Evolutionary conservation across 1,140 invertebrate species (phyloP), one percentile per base, ranked within the genome.

Genomic region (Drosophila pachea): DNA sequence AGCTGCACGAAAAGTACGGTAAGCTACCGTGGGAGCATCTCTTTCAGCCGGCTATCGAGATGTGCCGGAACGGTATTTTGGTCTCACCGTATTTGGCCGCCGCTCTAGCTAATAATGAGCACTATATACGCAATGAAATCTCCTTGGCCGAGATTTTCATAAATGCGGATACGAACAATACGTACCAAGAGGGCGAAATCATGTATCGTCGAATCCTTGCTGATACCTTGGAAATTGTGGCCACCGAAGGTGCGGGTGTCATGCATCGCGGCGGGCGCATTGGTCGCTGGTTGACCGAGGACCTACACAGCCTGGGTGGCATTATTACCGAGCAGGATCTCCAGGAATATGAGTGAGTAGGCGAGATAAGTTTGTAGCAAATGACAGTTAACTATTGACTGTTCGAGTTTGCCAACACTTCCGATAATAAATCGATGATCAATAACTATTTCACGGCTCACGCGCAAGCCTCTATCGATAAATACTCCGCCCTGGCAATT

Each of bases 261-360:
- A 90, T 96, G 36, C 93, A 94, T 83, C 93, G 94, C 50, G 93
- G 93, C 58, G 95, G 95, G 0, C 82, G 84, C 0, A 90, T 97
- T 33, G 92, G 92, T 0, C 82, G 92, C 47, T 72, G 81, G 7
- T 92, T 98, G 49, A 91, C 95, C 0, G 70, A 91, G 43, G 96
- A 97, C 87, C 92, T 97, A 16, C 75, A 91, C 74, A 84, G 90
- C 3, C 91, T 92, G 64, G 93, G 94, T 22, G 95, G 95, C 48
- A 96, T 97, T 33, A 92, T 97, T 1, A 94, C 93, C 4, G 91
- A 91, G 61, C 90, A 95, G 73, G 97, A 98, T 90, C 91, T 98
- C 74, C 88, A 90, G 58, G 91, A 92, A 59, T 95, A 94, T 79
- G 54, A 88, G 88, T 89, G 58, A 71, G 76, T 66, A 5, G 22